Base-by-base conservation (phyloP, 2,888 invertebrate species). In the Plusia festucae region DNA sequence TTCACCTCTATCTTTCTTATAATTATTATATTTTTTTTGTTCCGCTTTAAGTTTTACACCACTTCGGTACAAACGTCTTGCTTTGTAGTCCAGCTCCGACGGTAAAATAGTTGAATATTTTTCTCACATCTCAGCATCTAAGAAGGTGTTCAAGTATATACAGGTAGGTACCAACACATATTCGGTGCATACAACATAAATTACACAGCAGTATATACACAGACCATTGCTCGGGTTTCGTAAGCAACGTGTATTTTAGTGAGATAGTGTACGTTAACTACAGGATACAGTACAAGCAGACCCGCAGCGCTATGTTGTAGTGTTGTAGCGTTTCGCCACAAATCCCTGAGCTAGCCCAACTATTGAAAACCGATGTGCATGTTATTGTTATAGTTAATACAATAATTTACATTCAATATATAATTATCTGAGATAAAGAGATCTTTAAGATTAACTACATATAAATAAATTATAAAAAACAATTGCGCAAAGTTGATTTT, bases 191-290 rank as follows among this genome's bases (percentile, higher is more conserved):
- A 18, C 32, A 53, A 16, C 9, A n/a, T 20, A 49, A 49, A 24
- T 65, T 40, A 69, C 53, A 59, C 1, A 61, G 8, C 30, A 8
- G 18, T 18, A 34, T 51, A 49, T 20, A 60, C 22, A 22, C 44
- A 2, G n/a, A 27, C 61, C 56, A 40, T 52, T 52, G 65, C 53
- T 69, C 11, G 60, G 57, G 65, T 69, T 73, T 32, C 46, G 59
- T 49, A 72, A 62, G 53, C 56, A 56, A 77, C 73, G 68, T 62
- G 73, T 13, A 73, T 73, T 77, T 52, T 51, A 27, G 56, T 44
- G 68, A 62, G 53, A 55, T 59, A 59, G 40, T 57, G 24, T 55
- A 40, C 44, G 53, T 16, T 44, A 59, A 44, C 60, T 58, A 76
- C 59, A 46, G 34, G 24, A 55, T n/a, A 60, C 60, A 30, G n/a